A percentile compares a stretch with the other conserved stretches of the same genome.
Conservation (phyloP, 2,113 vertebrate genomes). For the Diphyllodes magnificus region DNA sequence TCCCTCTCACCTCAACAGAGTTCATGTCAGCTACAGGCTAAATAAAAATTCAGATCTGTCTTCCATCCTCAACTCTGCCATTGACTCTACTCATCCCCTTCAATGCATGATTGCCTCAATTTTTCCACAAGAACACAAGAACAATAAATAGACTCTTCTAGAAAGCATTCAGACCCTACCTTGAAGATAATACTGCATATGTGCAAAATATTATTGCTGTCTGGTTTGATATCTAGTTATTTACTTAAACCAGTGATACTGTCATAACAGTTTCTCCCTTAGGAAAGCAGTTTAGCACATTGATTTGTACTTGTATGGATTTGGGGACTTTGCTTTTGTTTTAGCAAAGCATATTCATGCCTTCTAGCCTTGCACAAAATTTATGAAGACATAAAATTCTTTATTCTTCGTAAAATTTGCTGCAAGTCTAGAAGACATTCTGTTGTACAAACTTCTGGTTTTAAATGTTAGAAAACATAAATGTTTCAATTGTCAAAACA, state of each 20-base stretch:
- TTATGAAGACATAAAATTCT: background rate
- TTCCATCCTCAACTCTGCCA: background rate
- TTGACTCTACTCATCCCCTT: background rate
- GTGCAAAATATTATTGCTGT: background rate
- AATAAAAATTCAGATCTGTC: background rate
- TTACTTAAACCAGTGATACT: background rate
- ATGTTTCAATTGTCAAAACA: background rate
- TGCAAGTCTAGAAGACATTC: background rate
- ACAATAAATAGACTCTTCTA: background rate
- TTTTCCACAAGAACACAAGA: background rate
- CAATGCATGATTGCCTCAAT: background rate
- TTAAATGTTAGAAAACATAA: conserved; percentile 12
- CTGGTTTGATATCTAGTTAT: background rate
- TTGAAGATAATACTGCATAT: background rate
- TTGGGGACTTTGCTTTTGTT: background rate
- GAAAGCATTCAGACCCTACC: background rate
- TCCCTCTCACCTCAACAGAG: background rate
- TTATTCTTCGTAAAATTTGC: background rate
- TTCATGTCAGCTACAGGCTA: background rate
- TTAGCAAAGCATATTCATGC: background rate
- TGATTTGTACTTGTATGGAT: background rate
- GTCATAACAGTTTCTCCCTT: background rate
- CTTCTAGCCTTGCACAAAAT: background rate
- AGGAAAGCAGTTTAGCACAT: background rate
- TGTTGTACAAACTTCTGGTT: background rate